Conservation (phyloP, 2,797 vertebrate genomes). For the Apodemus agrarius region DNA sequence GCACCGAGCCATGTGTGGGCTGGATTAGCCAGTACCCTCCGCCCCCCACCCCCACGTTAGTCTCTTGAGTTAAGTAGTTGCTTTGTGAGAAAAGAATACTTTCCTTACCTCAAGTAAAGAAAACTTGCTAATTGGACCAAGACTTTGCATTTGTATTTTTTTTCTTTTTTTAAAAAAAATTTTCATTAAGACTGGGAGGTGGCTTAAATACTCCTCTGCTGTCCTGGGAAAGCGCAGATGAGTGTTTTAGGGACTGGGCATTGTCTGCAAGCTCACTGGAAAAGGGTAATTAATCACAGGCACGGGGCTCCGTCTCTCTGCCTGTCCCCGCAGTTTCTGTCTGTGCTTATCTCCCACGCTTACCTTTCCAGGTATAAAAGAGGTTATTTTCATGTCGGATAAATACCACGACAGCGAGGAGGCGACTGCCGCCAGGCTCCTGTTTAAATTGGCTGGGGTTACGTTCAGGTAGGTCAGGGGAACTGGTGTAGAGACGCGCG, state of each 20-base stretch:
- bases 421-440: conserved; percentile 91
- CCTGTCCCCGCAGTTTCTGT: neutral
- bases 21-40: neutral
- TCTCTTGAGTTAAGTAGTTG: neutral
- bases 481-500: neutral
- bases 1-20: no score
- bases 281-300: neutral
- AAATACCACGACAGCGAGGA: conserved; percentile 92
- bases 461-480: conserved; percentile 88
- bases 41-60: no score
- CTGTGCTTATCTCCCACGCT: neutral
- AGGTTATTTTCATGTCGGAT: conserved; percentile 96
- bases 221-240: neutral
- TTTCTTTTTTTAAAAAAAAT: neutral
- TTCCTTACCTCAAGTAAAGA: conserved; percentile 30
- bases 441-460: conserved; percentile 92
- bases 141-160: conserved; percentile 39
- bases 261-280: neutral
- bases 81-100: conserved; percentile 23
- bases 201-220: neutral
- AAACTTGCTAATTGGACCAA: conserved; percentile 52
- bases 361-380: conserved; percentile 91
- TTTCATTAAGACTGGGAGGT: conserved; percentile 40
- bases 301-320: neutral
- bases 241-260: neutral